Conservation (phyloP, 2,113 vertebrate species). For the Aepyceros melampus region DNA sequence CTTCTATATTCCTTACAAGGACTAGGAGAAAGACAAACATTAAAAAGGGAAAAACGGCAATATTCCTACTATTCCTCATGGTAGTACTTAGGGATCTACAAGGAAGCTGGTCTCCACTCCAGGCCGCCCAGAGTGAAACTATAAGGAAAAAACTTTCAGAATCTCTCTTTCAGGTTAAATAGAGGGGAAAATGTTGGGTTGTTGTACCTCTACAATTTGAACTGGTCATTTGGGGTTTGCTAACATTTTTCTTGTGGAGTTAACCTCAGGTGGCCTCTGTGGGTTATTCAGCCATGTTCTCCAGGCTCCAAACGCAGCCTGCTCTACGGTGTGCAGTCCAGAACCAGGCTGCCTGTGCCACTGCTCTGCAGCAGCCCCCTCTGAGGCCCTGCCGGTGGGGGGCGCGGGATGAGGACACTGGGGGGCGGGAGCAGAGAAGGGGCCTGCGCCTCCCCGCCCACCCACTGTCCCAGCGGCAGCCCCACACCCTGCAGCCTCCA, state of each 20-base stretch:
- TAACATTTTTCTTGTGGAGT: neutral
- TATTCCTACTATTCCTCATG: neutral
- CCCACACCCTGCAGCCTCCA: neutral
- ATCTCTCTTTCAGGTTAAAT: neutral
- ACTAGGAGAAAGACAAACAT: neutral
- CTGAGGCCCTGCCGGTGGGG: neutral
- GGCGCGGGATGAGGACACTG: neutral
- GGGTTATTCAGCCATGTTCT: neutral
- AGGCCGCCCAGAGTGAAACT: neutral
- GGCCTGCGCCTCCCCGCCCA: neutral
- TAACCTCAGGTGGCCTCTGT: neutral
- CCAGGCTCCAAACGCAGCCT: neutral
- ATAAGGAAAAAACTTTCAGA: neutral
- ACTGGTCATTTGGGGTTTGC: neutral
- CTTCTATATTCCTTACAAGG: neutral
- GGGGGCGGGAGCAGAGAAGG: neutral
- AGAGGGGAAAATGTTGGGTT: neutral
- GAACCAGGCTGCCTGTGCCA: neutral
- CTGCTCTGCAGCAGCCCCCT: neutral
- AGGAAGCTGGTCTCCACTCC: neutral
- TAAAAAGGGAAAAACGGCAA: neutral
- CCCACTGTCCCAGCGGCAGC: neutral
- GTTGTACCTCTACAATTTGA: neutral
- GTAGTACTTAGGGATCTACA: neutral
- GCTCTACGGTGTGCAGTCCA: neutral